Evolutionary conservation across 2,797 vertebrate species (phyloP), one percentile per base, ranked within the genome.

Genomic region (Oreortyx pictus): DNA sequence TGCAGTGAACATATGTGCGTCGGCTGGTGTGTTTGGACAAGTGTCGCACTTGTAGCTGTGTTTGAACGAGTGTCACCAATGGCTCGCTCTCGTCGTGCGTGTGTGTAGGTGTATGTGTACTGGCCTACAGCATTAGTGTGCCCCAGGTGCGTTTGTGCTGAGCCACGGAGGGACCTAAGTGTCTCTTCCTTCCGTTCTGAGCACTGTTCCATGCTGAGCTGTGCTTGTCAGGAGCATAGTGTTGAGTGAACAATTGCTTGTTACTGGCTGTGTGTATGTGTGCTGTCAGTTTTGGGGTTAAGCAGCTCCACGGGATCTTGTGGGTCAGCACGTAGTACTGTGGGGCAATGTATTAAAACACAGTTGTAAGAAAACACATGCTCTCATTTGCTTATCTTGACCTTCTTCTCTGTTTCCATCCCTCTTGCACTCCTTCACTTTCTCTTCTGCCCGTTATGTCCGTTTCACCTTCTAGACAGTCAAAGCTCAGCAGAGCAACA

Each of bases 401-500:
- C 56, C 64, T 90, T 76, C 61, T 89, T 77, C 90, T 92, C 74
- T 73, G 75, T 86, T 85, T 73, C 89, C 79, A 75, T 85, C 50
- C 79, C 82, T 91, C 83, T 29, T 65, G 85, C 76, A 27, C 59
- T 79, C 78, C 75, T 88, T 78, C 76, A 56, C 86, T 33, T 59
- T 92, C 54, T 85, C 52, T n/a, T 92, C 90, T 1, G 1, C 76
- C 64, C 81, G 57, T 79, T 64, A 86, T 47, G 57, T 96, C 90
- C 94, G 92, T 93, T 96, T 97, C 87, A 87, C 95, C 86, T 95
- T 79, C 80, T 82, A 85, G 75, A 93, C 82, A 82, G 85, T 73
- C 94, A 86, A 1, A 60, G 50, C 89, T 95, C 93, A 94, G 72
- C 76, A 52, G 87, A 95, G 90, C 90, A 86, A 95, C 90, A 89